Conservation (phyloP, 2,797 vertebrate species). For the Cyprinodon diabolis region DNA sequence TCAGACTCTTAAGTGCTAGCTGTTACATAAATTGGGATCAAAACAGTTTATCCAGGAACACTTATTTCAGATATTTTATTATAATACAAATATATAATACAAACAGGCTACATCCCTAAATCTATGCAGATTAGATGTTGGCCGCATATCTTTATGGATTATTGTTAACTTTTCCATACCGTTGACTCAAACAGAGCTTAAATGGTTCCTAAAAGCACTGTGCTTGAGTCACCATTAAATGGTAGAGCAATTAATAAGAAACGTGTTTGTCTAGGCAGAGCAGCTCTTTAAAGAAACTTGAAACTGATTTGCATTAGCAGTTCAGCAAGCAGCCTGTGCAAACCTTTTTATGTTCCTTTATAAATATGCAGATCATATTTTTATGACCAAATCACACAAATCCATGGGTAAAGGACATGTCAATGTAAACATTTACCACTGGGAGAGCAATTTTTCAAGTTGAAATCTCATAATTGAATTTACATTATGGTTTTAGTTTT, state of each 20-base stretch:
- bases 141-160: background rate
- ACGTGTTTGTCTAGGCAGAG: too few relatives aligned
- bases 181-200: background rate
- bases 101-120: conserved; percentile 2
- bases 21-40: conserved; percentile 35
- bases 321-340: too few relatives aligned
- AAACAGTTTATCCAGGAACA: conserved; percentile 17
- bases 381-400: too few relatives aligned
- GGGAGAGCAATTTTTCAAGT: too few relatives aligned
- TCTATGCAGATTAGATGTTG: background rate
- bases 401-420: too few relatives aligned
- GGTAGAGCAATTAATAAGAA: background rate
- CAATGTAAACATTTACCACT: too few relatives aligned
- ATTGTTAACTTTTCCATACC: background rate
- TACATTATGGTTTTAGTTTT: too few relatives aligned
- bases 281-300: too few relatives aligned
- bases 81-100: conserved; percentile 18
- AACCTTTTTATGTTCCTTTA: too few relatives aligned
- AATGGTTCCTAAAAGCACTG: background rate
- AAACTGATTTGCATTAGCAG: too few relatives aligned
- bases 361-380: too few relatives aligned
- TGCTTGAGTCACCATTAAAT: background rate
- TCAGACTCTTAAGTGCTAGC: conserved; percentile 19
- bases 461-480: too few relatives aligned
- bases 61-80: conserved; percentile 18